A percentile compares a stretch with the other conserved stretches of the same genome.
These are phyloP conservation scores for Colletes latitarsis DNA, from an alignment of 1,140 invertebrate species.

Conservation along the genomic window DNA sequence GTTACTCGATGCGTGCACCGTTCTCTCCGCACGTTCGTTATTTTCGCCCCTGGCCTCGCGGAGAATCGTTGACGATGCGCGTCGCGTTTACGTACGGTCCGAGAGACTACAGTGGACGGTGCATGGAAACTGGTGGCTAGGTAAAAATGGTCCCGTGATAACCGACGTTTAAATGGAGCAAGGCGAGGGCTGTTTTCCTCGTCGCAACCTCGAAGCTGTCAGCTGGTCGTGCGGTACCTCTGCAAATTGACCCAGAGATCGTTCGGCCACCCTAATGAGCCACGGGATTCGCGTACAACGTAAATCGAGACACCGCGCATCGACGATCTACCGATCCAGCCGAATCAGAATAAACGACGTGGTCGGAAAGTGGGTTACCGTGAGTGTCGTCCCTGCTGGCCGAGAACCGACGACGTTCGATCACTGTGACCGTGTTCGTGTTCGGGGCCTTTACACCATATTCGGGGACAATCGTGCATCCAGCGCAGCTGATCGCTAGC, in stretches of 20 bases:
- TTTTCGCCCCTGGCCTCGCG: neutral
- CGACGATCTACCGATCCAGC: too few relatives aligned
- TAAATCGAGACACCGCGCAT: too few relatives aligned
- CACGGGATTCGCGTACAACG: too few relatives aligned
- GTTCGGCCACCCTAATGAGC: too few relatives aligned
- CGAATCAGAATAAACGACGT: too few relatives aligned
- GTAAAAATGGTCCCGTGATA: neutral
- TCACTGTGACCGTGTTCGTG: neutral
- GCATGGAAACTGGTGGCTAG: constrained; percentile 1
- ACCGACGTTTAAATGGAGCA: constrained; percentile 27
- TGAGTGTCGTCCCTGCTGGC: constrained; percentile 37
- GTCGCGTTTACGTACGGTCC: neutral
- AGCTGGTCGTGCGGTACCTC: constrained; percentile 33
- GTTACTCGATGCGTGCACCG: constrained; percentile 69
- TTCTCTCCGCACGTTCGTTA: neutral
- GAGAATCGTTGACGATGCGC: neutral
- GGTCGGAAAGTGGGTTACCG: too few relatives aligned
- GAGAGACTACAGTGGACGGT: constrained; percentile 2
- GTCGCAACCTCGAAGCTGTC: constrained; percentile 28
- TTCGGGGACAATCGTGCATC: neutral
- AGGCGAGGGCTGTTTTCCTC: constrained; percentile 51
- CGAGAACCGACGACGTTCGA: neutral
- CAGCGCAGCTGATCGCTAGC: constrained; percentile 14
- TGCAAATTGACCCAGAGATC: neutral
- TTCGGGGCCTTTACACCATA: neutral